Evolutionary conservation across 2,888 invertebrate species (phyloP).

Genomic region (Lutraria lutraria): DNA sequence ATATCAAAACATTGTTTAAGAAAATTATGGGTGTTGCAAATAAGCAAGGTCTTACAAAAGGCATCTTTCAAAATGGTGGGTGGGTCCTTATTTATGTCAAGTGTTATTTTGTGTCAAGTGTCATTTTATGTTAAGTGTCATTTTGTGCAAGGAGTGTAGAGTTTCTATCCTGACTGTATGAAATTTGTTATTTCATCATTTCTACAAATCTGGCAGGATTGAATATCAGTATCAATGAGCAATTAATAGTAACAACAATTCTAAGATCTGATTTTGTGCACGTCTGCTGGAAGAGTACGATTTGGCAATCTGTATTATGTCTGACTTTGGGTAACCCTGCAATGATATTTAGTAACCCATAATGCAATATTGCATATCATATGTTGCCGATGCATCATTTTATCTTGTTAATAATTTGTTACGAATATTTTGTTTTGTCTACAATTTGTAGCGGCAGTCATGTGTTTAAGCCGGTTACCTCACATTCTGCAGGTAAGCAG

Average conservation of each 20-base stretch:
- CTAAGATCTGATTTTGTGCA: background rate
- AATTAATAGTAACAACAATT: background rate
- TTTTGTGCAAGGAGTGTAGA: background rate
- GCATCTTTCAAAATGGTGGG: too few species aligned
- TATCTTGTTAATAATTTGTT: background rate
- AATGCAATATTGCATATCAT: background rate
- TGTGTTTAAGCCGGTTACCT: background rate
- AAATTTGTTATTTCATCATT: background rate
- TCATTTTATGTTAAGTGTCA: background rate
- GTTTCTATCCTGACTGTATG: background rate
- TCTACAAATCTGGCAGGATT: background rate
- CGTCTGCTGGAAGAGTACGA: background rate
- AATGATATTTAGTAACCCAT: background rate
- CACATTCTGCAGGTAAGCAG: background rate
- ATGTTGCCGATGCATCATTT: background rate
- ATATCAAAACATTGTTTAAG: too few species aligned
- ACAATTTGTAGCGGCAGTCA: background rate
- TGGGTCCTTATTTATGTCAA: too few species aligned
- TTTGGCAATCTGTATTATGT: background rate
- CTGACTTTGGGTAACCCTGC: background rate
- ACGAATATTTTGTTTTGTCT: background rate
- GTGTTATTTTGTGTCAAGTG: too few species aligned
- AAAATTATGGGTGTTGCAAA: too few species aligned
- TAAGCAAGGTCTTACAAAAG: too few species aligned
- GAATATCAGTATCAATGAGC: background rate